Percentiles rank a stretch among this genome's conserved stretches.
Evolutionary conservation across 2,113 vertebrate species (phyloP).

Genomic region (Chinchilla lanigera): DNA sequence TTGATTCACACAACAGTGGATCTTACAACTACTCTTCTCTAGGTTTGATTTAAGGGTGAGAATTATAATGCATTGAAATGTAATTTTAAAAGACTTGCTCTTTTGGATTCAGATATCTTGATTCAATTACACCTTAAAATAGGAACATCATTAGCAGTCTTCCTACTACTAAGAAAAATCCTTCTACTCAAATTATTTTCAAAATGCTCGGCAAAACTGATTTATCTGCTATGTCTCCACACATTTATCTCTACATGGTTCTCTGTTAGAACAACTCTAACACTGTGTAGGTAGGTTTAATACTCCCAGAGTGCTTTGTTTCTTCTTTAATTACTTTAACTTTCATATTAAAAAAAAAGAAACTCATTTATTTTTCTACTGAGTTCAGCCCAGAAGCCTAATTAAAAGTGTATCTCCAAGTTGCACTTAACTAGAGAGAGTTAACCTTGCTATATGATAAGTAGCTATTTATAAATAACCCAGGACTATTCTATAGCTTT

Average conservation of each 20-base stretch:
- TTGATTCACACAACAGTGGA: constrained; percentile 62
- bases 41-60: constrained; percentile 36
- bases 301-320: constrained; percentile 42
- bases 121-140: background rate
- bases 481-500: background rate
- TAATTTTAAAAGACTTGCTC: constrained; percentile 58
- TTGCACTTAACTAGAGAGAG: constrained; percentile 37
- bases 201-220: background rate
- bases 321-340: constrained; percentile 26
- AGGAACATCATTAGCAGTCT: background rate
- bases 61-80: background rate
- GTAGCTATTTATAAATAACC: constrained; percentile 57
- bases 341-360: constrained; percentile 9
- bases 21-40: constrained; percentile 81
- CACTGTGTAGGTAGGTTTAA: background rate
- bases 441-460: background rate
- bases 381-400: constrained; percentile 54
- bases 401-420: constrained; percentile 58
- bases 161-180: constrained; percentile 15
- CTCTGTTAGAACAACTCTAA: background rate
- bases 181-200: background rate
- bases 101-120: constrained; percentile 22
- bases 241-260: background rate
- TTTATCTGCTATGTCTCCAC: background rate
- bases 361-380: constrained; percentile 52